Conservation (phyloP, 2,797 vertebrate species). For the Catharus ustulatus region DNA sequence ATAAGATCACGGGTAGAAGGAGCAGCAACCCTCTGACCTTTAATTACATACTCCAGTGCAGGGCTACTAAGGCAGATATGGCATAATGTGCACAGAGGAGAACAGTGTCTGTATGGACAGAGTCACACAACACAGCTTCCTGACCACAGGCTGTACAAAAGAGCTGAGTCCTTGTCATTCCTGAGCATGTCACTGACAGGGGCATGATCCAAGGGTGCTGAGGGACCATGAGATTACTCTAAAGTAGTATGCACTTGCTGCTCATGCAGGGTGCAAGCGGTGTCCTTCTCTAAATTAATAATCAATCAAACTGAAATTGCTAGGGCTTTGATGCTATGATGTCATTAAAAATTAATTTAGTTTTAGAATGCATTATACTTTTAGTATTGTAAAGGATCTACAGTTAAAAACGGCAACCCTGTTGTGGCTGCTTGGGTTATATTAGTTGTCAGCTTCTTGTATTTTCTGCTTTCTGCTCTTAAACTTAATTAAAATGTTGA, state of each 20-base stretch:
- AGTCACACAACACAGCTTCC: not conserved
- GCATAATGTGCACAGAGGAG: not conserved
- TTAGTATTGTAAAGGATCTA: not conserved
- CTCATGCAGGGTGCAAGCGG: not conserved
- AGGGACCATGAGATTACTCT: not conserved
- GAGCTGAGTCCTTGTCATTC: not conserved
- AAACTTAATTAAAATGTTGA: slow-evolving; percentile 50
- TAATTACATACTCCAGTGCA: not conserved
- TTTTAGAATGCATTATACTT: not conserved
- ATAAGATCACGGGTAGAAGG: not conserved
- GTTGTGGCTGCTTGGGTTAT: slow-evolving; percentile 14
- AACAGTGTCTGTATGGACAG: not conserved
- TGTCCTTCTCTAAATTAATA: not conserved
- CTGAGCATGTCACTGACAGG: not conserved
- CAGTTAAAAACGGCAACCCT: not conserved
- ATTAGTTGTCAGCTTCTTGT: slow-evolving; percentile 24
- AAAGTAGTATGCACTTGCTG: not conserved
- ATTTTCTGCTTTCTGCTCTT: slow-evolving; percentile 60
- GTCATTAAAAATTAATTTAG: not conserved
- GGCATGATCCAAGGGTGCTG: not conserved
- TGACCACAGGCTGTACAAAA: not conserved
- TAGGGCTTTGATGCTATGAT: not conserved
- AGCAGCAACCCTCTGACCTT: not conserved
- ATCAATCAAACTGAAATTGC: not conserved
- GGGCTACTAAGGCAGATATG: not conserved